Conservation (phyloP, 2,113 vertebrate genomes). For the Mesitornis unicolor region DNA sequence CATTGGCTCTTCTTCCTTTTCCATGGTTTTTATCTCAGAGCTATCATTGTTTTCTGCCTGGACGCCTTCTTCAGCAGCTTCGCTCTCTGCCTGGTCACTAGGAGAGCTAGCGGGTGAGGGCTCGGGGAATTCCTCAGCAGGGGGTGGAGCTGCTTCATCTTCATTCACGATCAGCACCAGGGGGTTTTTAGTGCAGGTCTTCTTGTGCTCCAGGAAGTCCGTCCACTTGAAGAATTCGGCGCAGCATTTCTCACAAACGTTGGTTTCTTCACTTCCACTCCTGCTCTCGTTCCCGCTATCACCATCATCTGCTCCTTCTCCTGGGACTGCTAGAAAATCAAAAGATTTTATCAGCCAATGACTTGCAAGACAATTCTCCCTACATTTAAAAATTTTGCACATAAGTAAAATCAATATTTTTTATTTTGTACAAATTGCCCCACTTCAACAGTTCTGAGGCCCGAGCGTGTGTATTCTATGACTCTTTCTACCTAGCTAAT, state of each 20-base stretch:
- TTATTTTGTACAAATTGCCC: slow-evolving; percentile 92
- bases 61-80: slow-evolving; percentile 84
- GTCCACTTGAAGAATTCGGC: slow-evolving; percentile 98
- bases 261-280: slow-evolving; percentile 93
- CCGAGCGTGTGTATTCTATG: slow-evolving; percentile 78
- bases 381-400: slow-evolving; percentile 86
- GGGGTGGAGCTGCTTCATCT: slow-evolving; percentile 85
- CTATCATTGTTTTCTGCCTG: slow-evolving; percentile 79
- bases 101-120: slow-evolving; percentile 87
- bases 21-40: slow-evolving; percentile 73
- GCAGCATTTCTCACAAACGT: slow-evolving; percentile 93
- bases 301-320: slow-evolving; percentile 88
- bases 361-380: slow-evolving; percentile 73
- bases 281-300: slow-evolving; percentile 93
- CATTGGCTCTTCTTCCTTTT: slow-evolving; percentile 93
- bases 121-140: slow-evolving; percentile 82
- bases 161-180: slow-evolving; percentile 93
- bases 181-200: slow-evolving; percentile 91
- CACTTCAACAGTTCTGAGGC: slow-evolving; percentile 86
- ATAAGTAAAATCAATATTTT: slow-evolving; percentile 91
- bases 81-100: slow-evolving; percentile 88
- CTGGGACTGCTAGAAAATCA: slow-evolving; percentile 81
- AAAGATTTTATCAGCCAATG: slow-evolving; percentile 81
- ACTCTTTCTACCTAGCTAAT: slow-evolving; percentile 91
- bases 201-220: slow-evolving; percentile 94